Percentiles rank a stretch among this genome's conserved stretches.
Conservation (phyloP, 2,797 vertebrate species). For the Eulemur rubriventer region DNA sequence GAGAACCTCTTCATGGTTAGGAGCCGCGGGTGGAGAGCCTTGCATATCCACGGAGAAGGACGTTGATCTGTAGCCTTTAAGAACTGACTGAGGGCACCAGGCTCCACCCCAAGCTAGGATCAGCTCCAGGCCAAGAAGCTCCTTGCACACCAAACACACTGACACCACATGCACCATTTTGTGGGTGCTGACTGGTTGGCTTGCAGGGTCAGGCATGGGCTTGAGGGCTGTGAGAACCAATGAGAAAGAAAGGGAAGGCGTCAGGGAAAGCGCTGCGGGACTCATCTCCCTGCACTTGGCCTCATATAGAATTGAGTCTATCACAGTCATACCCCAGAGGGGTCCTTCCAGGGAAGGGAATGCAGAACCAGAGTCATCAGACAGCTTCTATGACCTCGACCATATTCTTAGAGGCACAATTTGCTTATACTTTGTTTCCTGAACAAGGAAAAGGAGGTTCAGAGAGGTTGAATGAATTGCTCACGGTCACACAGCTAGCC, state of each 20-base stretch:
- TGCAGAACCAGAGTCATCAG: background rate
- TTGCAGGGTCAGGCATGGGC: background rate
- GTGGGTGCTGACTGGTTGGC: background rate
- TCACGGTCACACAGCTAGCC: background rate
- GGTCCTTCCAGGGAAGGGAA: background rate
- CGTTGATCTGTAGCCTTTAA: background rate
- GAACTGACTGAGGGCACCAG: background rate
- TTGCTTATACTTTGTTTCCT: conserved; percentile 8
- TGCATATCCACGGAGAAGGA: background rate
- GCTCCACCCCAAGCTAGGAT: background rate
- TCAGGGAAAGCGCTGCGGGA: background rate
- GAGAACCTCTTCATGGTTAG: background rate
- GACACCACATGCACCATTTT: background rate
- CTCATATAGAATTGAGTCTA: background rate
- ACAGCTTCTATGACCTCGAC: background rate
- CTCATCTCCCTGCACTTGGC: background rate
- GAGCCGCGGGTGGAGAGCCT: background rate
- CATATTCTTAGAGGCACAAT: background rate
- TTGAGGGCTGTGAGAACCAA: background rate
- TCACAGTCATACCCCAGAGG: background rate
- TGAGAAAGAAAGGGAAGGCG: background rate
- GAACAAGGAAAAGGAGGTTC: background rate
- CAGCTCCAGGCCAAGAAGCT: background rate
- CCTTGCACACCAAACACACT: background rate
- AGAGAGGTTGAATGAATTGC: background rate